Base-by-base conservation (phyloP, 2,888 invertebrate genomes). In the Watsonalla binaria region DNA sequence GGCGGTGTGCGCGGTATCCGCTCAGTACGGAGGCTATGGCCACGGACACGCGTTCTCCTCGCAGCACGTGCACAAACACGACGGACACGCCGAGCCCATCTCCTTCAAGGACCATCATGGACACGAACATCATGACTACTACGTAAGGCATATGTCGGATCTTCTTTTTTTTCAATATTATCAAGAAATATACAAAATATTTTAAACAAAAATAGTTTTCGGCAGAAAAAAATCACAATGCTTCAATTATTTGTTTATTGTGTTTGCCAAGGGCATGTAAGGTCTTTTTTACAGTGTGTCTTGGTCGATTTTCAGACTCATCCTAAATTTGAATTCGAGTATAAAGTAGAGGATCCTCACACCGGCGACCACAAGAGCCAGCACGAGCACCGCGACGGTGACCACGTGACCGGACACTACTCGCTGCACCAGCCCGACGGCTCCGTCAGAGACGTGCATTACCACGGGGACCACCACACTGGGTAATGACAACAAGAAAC, bases 391-490 rank as follows among this genome's bases (percentile, higher is more conserved):
- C 82, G 86, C 54, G 87, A 91, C 72, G 93, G 93, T 50, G 90
- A 93, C 68, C 86, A 81, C 50, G 93, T 93, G 52, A 88, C 91
- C 68, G 93, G 93, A 11, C 68, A 89, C 67, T 93, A 93, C 76
- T 84, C 84, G n/a, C 76, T 92, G 52, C 88, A 91, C 60, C 86
- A 92, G 65, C 88, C 92, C 46, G 91, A 89, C 47, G 92, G 92
- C 56, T 86, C 90, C 63, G 69, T 85, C 62, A 73, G 81, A 47
- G 62, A 76, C 34, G 77, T 82, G 0, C 70, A 81, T 54, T 82
- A 82, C 54, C 72, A 74, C 42, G 70, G 72, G 6, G 75, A 77
- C 55, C 65, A 75, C 11, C 66, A 76, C 34, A 59, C 68, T 45
- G 77, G 81, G 90, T 71, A 80, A 59, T 14, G n/a, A 42, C 42